Conservation (phyloP, 2,888 invertebrate genomes). For the Dynastes grantii region DNA sequence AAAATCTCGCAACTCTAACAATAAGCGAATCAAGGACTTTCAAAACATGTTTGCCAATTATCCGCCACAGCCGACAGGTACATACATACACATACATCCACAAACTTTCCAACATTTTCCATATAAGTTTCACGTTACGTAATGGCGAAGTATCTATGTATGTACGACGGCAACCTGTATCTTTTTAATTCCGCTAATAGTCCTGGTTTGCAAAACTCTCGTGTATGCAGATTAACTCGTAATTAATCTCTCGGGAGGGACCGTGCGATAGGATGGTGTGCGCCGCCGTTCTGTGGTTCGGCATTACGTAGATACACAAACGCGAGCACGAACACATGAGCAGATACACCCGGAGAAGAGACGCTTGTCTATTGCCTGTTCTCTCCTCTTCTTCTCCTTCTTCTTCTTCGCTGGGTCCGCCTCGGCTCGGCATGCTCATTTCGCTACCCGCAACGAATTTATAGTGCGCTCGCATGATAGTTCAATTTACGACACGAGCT, state of each 20-base stretch:
- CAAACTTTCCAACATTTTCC: slow-evolving; percentile 11
- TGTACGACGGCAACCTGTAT: slow-evolving; percentile 25
- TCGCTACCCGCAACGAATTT: slow-evolving; percentile 29
- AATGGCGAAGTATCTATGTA: slow-evolving; percentile 7
- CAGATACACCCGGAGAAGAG: neutral
- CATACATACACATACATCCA: neutral
- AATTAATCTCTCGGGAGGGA: slow-evolving; percentile 42
- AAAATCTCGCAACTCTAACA: neutral
- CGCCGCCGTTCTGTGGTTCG: neutral
- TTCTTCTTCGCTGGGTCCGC: slow-evolving; percentile 6
- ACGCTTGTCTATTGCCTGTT: slow-evolving; percentile 9
- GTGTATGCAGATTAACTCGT: slow-evolving; percentile 43
- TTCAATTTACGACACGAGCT: slow-evolving; percentile 28
- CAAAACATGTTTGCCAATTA: neutral
- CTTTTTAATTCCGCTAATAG: slow-evolving; percentile 47
- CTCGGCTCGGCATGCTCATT: slow-evolving; percentile 24
- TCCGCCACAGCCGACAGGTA: too few species aligned
- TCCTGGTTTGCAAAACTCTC: slow-evolving; percentile 39
- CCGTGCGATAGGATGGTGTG: slow-evolving; percentile 2
- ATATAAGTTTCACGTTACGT: slow-evolving; percentile 20
- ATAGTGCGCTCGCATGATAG: slow-evolving; percentile 37
- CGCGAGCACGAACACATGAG: neutral
- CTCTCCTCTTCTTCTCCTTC: neutral
- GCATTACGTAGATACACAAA: neutral
- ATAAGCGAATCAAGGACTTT: neutral